Evolutionary conservation across 2,888 invertebrate genomes (phyloP), one percentile per base, ranked within the genome.

Genomic region (Bombyx huttoni): DNA sequence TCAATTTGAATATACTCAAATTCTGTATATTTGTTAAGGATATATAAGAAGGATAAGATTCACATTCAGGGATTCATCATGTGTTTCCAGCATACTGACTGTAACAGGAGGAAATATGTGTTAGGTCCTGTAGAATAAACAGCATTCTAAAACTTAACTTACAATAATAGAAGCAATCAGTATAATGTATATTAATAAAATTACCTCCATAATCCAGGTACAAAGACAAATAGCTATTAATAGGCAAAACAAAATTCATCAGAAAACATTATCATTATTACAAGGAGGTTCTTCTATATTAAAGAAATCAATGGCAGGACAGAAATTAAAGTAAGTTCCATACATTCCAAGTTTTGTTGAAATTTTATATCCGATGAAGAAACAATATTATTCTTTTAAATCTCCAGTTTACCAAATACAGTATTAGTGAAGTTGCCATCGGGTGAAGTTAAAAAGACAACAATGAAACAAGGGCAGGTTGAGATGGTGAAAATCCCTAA

Each of bases 151-250:
- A 24, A 24, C 24, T n/a, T n/a, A n/a, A n/a, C 3, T 24, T 24
- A 24, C 24, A 24, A 24, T 24, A 24, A 3, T 24, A 24, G 24
- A 24, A 24, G 24, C 24, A 24, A 24, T 52, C 51, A 52, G n/a
- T 24, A 3, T 24, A 1, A 24, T 24, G 24, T 3, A 24, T 24
- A 24, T 24, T 24, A 24, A 14, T 40, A n/a, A 13, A 48, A 47
- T 53, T 51, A 52, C 49, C 24, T 24, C 24, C 24, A 3, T 24
- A 51, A 51, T 51, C 56, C 73, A 88, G 88, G 93, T 94, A 49
- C 94, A 95, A 77, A 90, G 93, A 62, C 94, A 95, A 75, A 93
- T 94, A 61, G 92, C 93, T 45, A 89, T 94, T 51, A 94, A 93
- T 73, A 82, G 92, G 53, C 93, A 93, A 70, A 91, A 91, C 62